phyloP scores from a whole-genome alignment of 1,140 invertebrate genomes.

The Drosophila hydei region DNA sequence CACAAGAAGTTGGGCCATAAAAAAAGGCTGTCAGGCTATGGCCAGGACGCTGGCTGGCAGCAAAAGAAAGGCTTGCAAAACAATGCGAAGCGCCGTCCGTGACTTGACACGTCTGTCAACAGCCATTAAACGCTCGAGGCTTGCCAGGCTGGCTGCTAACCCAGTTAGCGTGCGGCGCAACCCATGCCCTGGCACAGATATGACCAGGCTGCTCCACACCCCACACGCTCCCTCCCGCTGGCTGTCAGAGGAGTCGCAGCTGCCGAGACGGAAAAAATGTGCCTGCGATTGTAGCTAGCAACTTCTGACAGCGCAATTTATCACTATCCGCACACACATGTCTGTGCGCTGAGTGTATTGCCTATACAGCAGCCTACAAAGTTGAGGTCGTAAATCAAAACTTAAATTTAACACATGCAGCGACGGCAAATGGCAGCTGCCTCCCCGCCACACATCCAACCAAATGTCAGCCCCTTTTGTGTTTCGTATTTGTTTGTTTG shows the following conservation, averaged over 20 bases:
- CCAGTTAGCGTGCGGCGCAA: slow-evolving; percentile 40
- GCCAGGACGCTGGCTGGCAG: slow-evolving; percentile 1
- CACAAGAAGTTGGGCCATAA: slow-evolving; percentile 66
- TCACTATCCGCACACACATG: slow-evolving; percentile 63
- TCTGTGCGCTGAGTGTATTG: slow-evolving; percentile 54
- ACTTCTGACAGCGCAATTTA: slow-evolving; percentile 82
- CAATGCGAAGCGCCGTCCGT: slow-evolving; percentile 33
- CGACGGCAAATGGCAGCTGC: slow-evolving; percentile 66
- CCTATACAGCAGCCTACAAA: slow-evolving; percentile 76
- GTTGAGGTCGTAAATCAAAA: slow-evolving; percentile 82
- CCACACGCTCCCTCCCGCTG: not conserved
- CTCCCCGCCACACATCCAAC: not conserved
- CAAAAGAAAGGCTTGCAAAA: slow-evolving; percentile 39
- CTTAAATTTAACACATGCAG: slow-evolving; percentile 82
- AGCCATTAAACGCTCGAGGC: slow-evolving; percentile 80
- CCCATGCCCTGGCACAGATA: slow-evolving; percentile 73
- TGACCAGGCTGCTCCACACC: slow-evolving; percentile 11
- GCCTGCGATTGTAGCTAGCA: slow-evolving; percentile 75
- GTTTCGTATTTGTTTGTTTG: slow-evolving; percentile 72
- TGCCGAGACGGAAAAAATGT: slow-evolving; percentile 34
- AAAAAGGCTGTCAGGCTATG: slow-evolving; percentile 39
- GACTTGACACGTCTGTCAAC: slow-evolving; percentile 80
- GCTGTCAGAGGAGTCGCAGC: slow-evolving; percentile 43
- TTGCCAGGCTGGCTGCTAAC: slow-evolving; percentile 30
- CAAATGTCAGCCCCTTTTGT: slow-evolving; percentile 56